phyloP scores from a whole-genome alignment of 1,140 invertebrate genomes.

The Druon quercuslanigerum region DNA sequence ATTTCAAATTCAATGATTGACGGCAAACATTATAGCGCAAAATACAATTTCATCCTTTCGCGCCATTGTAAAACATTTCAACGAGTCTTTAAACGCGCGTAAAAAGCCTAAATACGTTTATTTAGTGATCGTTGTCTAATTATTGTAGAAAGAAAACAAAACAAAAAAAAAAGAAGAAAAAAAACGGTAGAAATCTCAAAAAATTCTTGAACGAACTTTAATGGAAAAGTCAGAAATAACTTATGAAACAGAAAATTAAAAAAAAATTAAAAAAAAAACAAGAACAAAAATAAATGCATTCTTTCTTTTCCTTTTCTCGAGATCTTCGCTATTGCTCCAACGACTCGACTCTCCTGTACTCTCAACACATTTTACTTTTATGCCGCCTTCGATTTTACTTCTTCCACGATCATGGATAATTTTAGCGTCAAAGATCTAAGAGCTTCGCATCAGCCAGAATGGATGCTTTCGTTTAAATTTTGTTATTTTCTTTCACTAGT shows the following conservation, averaged over 20 bases:
- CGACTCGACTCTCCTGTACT: not conserved
- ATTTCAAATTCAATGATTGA: slow-evolving; percentile 18
- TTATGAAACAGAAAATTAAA: not conserved
- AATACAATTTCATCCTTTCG: slow-evolving; percentile 30
- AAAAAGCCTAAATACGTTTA: slow-evolving; percentile 14
- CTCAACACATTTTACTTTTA: not conserved
- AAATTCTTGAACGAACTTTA: not conserved
- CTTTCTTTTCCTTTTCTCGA: not conserved
- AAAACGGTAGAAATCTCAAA: slow-evolving; percentile 6
- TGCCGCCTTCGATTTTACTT: not conserved
- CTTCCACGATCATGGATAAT: slow-evolving; percentile 1
- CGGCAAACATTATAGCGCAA: not conserved
- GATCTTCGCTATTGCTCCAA: slow-evolving; percentile 2
- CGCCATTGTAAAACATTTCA: slow-evolving; percentile 35
- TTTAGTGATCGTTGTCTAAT: not conserved
- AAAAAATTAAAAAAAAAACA: not conserved
- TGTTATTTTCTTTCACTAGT: slow-evolving; percentile 14
- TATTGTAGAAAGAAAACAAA: not conserved
- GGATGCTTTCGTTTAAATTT: not conserved
- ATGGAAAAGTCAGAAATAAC: slow-evolving; percentile 14
- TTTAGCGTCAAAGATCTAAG: not conserved
- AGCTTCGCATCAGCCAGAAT: not conserved
- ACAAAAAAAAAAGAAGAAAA: not conserved
- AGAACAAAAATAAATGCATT: not conserved
- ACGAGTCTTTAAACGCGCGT: slow-evolving; percentile 6